Conservation (phyloP, 1,140 invertebrate genomes). For the Drosophila lowei region DNA sequence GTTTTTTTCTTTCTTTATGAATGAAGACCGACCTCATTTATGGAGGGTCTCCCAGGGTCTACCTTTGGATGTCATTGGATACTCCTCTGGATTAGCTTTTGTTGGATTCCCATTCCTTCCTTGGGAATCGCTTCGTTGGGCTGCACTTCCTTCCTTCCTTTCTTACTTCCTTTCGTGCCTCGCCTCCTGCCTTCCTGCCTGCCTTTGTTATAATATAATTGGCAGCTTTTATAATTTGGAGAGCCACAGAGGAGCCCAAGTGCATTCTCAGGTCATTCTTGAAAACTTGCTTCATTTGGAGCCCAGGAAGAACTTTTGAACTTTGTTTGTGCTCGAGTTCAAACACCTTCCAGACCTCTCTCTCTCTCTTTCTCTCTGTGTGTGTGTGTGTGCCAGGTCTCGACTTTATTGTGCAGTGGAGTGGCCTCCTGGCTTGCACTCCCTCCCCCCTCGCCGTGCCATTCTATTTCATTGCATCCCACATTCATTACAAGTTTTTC, state of each 20-base stretch:
- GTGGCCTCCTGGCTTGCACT: constrained; percentile 17
- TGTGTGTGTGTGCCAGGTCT: constrained; percentile 44
- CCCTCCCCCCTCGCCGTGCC: constrained; percentile 21
- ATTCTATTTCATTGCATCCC: constrained; percentile 42
- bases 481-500: constrained; percentile 72
- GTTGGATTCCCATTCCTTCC: no score
- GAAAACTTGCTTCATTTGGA: constrained; percentile 39
- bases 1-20: no score
- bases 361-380: neutral
- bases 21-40: neutral
- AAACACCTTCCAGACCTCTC: constrained; percentile 54
- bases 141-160: neutral
- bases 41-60: no score
- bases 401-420: constrained; percentile 41
- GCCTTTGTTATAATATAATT: constrained; percentile 30
- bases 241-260: neutral
- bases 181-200: neutral
- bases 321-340: constrained; percentile 54
- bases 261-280: constrained; percentile 32
- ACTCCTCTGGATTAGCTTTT: no score
- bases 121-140: no score
- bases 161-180: constrained; percentile 1
- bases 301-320: constrained; percentile 39
- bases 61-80: no score
- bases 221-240: neutral